These are phyloP conservation scores for Malacoraja senta DNA, from an alignment of 2,797 vertebrate genomes.

Conservation along the genomic window DNA sequence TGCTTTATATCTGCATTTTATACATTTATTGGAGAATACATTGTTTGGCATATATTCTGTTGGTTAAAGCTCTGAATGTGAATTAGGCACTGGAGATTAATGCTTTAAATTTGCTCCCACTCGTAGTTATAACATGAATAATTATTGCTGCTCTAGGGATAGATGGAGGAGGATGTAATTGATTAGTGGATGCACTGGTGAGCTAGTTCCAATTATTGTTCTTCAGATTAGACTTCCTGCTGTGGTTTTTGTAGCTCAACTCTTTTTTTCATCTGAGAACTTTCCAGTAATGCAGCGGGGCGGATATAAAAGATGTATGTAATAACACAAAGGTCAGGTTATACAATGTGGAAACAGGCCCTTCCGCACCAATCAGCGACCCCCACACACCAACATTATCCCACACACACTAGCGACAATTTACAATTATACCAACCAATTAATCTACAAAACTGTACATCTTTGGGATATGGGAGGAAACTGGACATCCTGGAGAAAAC, in stretches of 20 bases:
- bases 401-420: no score
- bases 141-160: constrained; percentile 2
- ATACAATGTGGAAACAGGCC: background rate
- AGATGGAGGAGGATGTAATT: background rate
- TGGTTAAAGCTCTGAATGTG: background rate
- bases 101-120: constrained; percentile 3
- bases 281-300: no score
- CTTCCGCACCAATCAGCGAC: no score
- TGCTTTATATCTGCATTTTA: background rate
- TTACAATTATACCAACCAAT: no score
- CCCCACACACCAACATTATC: no score
- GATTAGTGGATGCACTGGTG: background rate
- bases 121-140: background rate
- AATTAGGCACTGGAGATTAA: background rate
- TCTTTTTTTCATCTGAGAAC: background rate
- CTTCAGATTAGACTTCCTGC: background rate
- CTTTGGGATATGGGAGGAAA: no score
- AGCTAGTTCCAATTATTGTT: constrained; percentile 27
- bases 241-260: background rate
- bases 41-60: background rate
- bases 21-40: background rate
- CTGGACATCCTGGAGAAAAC: no score
- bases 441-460: no score
- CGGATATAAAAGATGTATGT: background rate
- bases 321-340: background rate